phyloP scores from a whole-genome alignment of 2,113 vertebrate genomes.

The Ciconia maguari region DNA sequence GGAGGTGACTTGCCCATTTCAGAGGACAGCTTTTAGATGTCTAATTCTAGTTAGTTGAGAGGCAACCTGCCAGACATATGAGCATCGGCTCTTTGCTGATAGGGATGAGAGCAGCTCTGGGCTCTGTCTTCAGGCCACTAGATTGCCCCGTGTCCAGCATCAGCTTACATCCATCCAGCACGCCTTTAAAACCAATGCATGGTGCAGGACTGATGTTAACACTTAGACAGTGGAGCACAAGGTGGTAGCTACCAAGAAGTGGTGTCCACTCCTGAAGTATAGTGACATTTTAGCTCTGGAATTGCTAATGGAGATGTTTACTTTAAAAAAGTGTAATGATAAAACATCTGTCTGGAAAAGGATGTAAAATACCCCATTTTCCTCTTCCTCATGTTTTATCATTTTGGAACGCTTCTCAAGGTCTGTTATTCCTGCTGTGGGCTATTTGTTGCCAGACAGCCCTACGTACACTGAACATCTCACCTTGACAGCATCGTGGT shows the following conservation, averaged over 20 bases:
- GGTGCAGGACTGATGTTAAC: neutral
- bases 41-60: neutral
- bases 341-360: neutral
- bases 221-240: no score
- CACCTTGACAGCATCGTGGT: accelerated
- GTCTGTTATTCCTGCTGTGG: neutral
- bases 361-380: neutral
- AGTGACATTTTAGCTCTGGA: neutral
- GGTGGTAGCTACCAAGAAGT: neutral
- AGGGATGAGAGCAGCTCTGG: neutral
- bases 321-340: neutral
- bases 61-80: neutral
- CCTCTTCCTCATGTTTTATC: neutral
- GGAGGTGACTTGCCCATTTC: neutral
- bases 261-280: neutral
- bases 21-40: neutral
- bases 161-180: neutral
- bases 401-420: neutral
- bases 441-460: neutral
- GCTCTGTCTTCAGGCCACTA: neutral
- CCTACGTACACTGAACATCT: accelerated
- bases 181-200: neutral
- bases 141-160: neutral
- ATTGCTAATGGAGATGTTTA: neutral
- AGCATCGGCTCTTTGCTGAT: neutral